Base-by-base conservation (phyloP, 2,797 vertebrate genomes). In the Aotus griseimembra region DNA sequence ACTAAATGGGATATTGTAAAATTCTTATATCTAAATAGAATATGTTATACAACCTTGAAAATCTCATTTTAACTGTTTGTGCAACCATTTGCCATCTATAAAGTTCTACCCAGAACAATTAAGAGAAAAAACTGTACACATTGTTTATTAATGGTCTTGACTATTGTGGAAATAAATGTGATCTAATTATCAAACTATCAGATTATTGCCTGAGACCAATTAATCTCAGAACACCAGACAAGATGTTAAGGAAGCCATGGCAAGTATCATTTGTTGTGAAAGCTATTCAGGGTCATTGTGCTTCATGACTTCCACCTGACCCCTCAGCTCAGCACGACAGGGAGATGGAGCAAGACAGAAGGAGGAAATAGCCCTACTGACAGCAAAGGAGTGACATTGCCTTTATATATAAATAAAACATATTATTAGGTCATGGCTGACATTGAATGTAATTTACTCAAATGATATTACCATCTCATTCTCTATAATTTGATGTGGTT, bases 181-280 rank as follows among this genome's bases (percentile, higher is more conserved):
- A 44, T 61, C 8, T 44, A 83, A 93, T 82, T 81, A 73, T 81
- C 61, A 57, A 83, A 57, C 84, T 55, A 76, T 58, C 22, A 1
- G 80, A 28, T 95, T 83, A 80, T 41, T 58, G 81, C 39, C 95
- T n/a, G 24, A 73, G 72, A 20, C 81, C 77, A 90, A 96, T 92
- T n/a, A 72, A 88, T 57, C 93, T 72, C 87, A 39, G 39, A 75
- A 87, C 36, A 76, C 5, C 95, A 92, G 70, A 76, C 39, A 58
- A 86, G 57, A 24, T 14, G n/a, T 72, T 85, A n/a, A 39, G 77
- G 67, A 92, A 93, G 39, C 75, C 73, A 55, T 4, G n/a, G 33
- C 46, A 44, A 76, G 36, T 15, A 9, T 22, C 81, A 88, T 48
- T 41, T 7, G 36, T 19, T 22, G 36, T 20, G 46, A 88, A 95